Evolutionary conservation across 2,888 invertebrate species (phyloP).

Genomic region (Chrysopilus asiliformis): DNA sequence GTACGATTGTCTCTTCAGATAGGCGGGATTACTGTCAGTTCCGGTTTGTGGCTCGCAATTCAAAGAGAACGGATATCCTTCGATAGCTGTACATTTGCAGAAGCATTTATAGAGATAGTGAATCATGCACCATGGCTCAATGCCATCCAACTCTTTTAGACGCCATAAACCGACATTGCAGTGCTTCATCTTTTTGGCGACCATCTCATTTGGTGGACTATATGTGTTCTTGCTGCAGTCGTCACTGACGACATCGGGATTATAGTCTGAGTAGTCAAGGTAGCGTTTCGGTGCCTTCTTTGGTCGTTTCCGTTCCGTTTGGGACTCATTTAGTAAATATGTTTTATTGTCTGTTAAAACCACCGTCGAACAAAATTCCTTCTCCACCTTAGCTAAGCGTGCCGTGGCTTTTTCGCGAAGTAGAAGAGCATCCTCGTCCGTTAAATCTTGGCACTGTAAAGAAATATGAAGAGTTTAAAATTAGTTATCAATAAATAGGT

Average conservation of each 20-base stretch:
- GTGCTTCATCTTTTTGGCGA: constrained; percentile 21
- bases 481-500: no score
- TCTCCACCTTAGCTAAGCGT: constrained; percentile 51
- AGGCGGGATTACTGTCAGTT: no score
- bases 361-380: constrained; percentile 59
- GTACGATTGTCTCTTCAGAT: constrained; percentile 22
- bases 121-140: constrained; percentile 51
- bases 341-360: constrained; percentile 51
- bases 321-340: constrained; percentile 44
- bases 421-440: constrained; percentile 32
- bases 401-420: constrained; percentile 33
- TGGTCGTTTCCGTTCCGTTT: constrained; percentile 40
- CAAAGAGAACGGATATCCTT: constrained; percentile 25
- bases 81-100: constrained; percentile 38
- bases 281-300: constrained; percentile 46
- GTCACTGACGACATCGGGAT: constrained; percentile 1
- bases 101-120: constrained; percentile 53
- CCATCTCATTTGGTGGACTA: background rate
- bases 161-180: constrained; percentile 26
- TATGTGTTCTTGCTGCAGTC: background rate
- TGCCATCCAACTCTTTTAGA: constrained; percentile 30
- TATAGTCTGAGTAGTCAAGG: constrained; percentile 31
- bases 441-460: constrained; percentile 26
- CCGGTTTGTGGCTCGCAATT: constrained; percentile 16
- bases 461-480: constrained; percentile 3